Conservation (phyloP, 2,888 invertebrate genomes). For the Caenorhabditis becei region DNA sequence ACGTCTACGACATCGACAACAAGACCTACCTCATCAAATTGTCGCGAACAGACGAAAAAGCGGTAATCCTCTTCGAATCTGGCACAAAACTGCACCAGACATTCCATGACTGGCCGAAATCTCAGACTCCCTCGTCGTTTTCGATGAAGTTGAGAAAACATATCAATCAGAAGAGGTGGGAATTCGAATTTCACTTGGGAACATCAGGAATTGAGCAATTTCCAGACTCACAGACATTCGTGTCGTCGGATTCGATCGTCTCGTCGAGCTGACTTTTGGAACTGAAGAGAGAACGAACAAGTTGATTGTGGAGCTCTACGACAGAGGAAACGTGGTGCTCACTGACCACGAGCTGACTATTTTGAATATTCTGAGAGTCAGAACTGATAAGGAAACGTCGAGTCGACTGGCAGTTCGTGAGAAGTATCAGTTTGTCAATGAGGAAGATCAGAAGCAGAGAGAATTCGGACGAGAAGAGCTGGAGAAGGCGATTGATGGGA, state of each 20-base stretch:
- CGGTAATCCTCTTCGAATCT: conserved; percentile 92
- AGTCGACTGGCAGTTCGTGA: conserved; percentile 93
- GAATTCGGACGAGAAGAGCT: conserved; percentile 7
- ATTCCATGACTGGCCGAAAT: conserved; percentile 98
- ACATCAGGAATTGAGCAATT: not conserved
- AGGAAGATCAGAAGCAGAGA: conserved; percentile 1
- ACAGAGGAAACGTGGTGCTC: conserved; percentile 92
- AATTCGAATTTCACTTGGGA: not conserved
- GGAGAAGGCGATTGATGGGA: conserved; percentile 21
- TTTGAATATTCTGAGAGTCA: conserved; percentile 83
- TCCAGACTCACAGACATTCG: conserved; percentile 59
- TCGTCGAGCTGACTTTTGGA: conserved; percentile 96
- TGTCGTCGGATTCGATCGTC: conserved; percentile 94
- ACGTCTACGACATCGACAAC: conserved; percentile 97
- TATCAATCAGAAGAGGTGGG: conserved; percentile 90
- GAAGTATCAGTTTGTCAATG: conserved; percentile 85
- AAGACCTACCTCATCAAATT: conserved; percentile 92
- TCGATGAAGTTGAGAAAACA: conserved; percentile 97
- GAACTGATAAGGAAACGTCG: conserved; percentile 89
- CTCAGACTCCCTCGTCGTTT: conserved; percentile 86
- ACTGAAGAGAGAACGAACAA: conserved; percentile 93
- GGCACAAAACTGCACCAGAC: conserved; percentile 95
- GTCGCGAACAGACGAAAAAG: conserved; percentile 90
- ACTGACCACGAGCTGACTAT: conserved; percentile 93
- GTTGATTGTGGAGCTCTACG: conserved; percentile 94